phyloP scores from a whole-genome alignment of 2,113 vertebrate species.

The Emydura subglobosa region DNA sequence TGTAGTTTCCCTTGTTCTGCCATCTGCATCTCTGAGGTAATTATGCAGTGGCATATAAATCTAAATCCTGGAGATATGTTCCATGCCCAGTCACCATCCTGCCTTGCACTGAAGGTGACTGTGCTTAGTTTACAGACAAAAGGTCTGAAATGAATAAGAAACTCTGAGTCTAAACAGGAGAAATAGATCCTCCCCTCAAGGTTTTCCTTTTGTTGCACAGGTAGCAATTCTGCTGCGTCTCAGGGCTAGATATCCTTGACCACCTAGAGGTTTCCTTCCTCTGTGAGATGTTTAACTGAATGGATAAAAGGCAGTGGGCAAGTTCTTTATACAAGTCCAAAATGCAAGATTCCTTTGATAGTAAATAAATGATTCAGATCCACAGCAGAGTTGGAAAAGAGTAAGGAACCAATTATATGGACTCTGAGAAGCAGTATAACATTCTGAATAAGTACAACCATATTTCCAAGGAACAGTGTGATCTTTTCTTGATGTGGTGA shows the following conservation, averaged over 20 bases:
- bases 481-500: rapidly evolving
- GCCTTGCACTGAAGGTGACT: neutral
- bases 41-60: neutral
- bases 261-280: neutral
- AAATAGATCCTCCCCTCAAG: neutral
- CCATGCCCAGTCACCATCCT: neutral
- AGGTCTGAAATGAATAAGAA: neutral
- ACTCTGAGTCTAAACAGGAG: neutral
- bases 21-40: conserved; percentile 16
- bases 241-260: neutral
- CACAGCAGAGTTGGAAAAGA: neutral
- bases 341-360: neutral
- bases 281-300: neutral
- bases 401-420: neutral
- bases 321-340: neutral
- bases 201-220: neutral
- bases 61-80: conserved; percentile 17
- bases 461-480: rapidly evolving
- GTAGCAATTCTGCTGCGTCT: neutral
- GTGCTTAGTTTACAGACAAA: neutral
- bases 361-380: neutral
- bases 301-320: rapidly evolving
- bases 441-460: neutral
- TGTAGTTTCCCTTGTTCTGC: neutral
- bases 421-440: neutral